These are phyloP conservation scores for Bungarus multicinctus DNA, from an alignment of 2,113 vertebrate species.

Conservation along the genomic window DNA sequence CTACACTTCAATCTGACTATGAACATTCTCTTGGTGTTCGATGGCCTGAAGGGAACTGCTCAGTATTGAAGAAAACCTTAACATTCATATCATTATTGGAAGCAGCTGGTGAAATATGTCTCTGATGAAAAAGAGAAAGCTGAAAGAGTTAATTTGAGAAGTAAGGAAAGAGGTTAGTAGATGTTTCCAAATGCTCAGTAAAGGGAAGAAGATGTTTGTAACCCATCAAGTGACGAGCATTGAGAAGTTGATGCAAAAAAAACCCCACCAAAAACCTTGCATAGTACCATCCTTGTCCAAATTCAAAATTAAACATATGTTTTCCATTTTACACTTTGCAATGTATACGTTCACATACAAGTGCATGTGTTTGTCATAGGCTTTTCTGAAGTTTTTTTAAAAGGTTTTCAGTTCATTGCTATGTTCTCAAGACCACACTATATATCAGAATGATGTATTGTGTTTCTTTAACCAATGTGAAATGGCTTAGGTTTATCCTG, in stretches of 20 bases:
- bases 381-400: not conserved
- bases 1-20: not conserved
- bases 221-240: not conserved
- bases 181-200: not conserved
- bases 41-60: not conserved
- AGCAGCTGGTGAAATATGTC: not conserved
- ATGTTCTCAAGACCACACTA: not conserved
- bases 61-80: not conserved
- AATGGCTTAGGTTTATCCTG: not conserved
- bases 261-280: not conserved
- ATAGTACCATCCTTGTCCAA: not conserved
- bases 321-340: not conserved
- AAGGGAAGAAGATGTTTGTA: not conserved
- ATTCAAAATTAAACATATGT: not conserved
- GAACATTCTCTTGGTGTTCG: not conserved
- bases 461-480: not conserved
- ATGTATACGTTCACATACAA: not conserved
- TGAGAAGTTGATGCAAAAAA: not conserved
- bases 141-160: not conserved
- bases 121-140: not conserved
- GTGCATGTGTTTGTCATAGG: not conserved
- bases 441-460: not conserved
- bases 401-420: not conserved
- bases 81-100: not conserved
- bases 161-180: not conserved